Conservation (phyloP, 2,797 vertebrate species). For the Choloepus didactylus region DNA sequence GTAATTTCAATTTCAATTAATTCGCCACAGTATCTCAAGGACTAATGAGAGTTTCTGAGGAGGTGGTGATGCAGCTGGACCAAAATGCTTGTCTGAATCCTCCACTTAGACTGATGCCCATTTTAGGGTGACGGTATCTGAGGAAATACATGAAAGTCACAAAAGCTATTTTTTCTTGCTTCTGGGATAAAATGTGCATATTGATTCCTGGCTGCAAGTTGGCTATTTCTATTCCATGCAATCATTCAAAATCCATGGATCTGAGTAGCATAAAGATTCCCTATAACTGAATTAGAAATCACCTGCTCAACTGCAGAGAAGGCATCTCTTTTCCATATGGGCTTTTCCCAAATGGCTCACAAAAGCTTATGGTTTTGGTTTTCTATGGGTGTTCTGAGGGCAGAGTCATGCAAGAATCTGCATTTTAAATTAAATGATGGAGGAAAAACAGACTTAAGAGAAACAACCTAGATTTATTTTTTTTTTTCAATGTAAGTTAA, state of each 20-base stretch:
- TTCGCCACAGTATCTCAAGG: slow-evolving; percentile 53
- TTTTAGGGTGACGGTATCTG: not conserved
- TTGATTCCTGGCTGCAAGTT: not conserved
- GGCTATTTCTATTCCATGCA: not conserved
- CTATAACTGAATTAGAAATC: slow-evolving; percentile 51
- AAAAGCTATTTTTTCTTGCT: not conserved
- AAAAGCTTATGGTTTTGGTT: slow-evolving; percentile 47
- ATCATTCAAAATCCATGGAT: slow-evolving; percentile 20
- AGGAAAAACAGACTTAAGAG: slow-evolving; percentile 45
- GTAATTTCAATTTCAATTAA: slow-evolving; percentile 75
- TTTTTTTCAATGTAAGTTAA: slow-evolving; percentile 46
- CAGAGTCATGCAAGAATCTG: slow-evolving; percentile 42
- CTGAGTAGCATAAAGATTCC: slow-evolving; percentile 39
- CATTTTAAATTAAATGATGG: slow-evolving; percentile 59
- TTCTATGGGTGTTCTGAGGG: slow-evolving; percentile 51
- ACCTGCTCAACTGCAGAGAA: slow-evolving; percentile 33
- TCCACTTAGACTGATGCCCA: not conserved
- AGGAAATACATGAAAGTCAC: not conserved
- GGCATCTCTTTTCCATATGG: slow-evolving; percentile 44
- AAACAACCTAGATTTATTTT: slow-evolving; percentile 22
- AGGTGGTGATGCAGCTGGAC: not conserved
- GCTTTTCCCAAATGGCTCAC: slow-evolving; percentile 60
- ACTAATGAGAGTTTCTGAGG: slow-evolving; percentile 47
- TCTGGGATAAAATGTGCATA: slow-evolving; percentile 18
- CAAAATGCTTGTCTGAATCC: not conserved